Evolutionary conservation across 2,797 vertebrate species (phyloP).

Genomic region (Enteromius paludinosus): DNA sequence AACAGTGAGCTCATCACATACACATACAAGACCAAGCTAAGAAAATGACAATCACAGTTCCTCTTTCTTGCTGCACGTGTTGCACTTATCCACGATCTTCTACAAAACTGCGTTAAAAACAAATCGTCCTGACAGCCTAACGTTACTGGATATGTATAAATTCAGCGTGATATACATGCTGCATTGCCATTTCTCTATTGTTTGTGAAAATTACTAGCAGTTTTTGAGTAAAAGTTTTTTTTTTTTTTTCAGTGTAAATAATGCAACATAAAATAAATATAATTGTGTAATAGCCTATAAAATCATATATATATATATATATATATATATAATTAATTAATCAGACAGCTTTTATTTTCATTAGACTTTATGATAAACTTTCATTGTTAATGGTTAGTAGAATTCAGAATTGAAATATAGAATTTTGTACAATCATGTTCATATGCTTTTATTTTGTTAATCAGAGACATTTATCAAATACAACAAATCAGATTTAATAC

Average conservation of each 20-base stretch:
- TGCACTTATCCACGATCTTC: background rate
- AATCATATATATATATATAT: no score
- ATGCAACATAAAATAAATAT: no score
- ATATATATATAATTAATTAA: background rate
- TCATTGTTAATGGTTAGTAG: background rate
- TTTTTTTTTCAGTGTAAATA: background rate
- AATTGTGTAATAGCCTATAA: no score
- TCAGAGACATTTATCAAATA: background rate
- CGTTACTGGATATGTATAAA: background rate
- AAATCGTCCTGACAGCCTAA: background rate
- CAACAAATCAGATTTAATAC: background rate
- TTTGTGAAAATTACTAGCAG: background rate
- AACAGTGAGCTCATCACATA: background rate
- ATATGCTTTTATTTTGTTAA: slow-evolving; percentile 23
- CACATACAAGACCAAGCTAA: slow-evolving; percentile 16
- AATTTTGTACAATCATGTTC: background rate
- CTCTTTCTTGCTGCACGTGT: slow-evolving; percentile 38
- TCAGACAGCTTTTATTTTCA: background rate
- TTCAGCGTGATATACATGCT: no score
- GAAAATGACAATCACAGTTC: slow-evolving; percentile 31
- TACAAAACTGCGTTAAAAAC: background rate
- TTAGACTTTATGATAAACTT: background rate
- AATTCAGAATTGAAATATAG: background rate
- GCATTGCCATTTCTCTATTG: background rate
- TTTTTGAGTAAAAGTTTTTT: background rate